phyloP scores from a whole-genome alignment of 1,140 invertebrate genomes.

The Orchestia grillus region DNA sequence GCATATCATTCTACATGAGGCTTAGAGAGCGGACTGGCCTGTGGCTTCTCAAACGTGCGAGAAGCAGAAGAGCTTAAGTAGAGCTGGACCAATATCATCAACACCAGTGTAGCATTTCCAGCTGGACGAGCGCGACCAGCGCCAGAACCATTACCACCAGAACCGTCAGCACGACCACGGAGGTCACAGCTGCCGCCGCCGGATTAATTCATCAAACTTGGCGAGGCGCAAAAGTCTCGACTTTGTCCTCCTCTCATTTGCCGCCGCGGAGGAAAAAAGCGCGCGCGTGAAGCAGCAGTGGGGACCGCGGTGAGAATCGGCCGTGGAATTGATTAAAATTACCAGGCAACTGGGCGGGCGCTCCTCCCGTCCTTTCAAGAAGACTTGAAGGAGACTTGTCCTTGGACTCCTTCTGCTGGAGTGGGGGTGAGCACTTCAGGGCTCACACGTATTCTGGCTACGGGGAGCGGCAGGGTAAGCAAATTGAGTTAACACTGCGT shows the following conservation, averaged over 20 bases:
- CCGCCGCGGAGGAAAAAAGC: not conserved
- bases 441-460: no score
- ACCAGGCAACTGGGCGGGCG: not conserved
- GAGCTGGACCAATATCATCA: not conserved
- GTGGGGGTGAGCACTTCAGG: no score
- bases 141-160: not conserved
- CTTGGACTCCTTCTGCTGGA: no score
- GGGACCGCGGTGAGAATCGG: not conserved
- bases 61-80: no score
- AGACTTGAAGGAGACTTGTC: no score
- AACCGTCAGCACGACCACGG: not conserved
- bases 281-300: not conserved
- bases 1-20: no score
- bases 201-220: constrained; percentile 3
- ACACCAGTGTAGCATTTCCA: not conserved
- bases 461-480: no score
- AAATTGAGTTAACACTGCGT: no score
- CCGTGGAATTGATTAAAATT: not conserved
- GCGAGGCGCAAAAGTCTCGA: not conserved
- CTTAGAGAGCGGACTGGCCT: no score
- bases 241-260: not conserved
- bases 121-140: not conserved
- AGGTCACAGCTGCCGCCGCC: not conserved
- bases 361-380: not conserved
- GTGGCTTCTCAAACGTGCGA: no score